Evolutionary conservation across 2,113 vertebrate genomes (phyloP), one percentile per base, ranked within the genome.

Genomic region (Periophthalmodon schlosseri): DNA sequence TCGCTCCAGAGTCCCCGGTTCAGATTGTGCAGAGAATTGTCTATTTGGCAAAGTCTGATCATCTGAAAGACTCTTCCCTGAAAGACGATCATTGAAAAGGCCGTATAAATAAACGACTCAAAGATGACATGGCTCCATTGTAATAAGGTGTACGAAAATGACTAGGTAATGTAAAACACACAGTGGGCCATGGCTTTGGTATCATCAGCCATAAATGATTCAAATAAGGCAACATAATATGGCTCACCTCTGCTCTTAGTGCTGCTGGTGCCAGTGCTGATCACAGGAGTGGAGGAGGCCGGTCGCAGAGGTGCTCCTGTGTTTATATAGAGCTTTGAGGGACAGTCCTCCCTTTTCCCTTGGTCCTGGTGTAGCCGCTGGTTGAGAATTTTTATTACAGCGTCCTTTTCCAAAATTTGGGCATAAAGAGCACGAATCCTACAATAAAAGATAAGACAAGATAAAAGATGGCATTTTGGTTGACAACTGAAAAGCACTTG

Each of bases 341-440:
- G 56, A 66, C 49, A 78, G 58, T 91, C 86, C 0, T 94, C 85
- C 71, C 90, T 91, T 74, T 92, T 93, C 70, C 90, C 93, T 24
- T 95, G 96, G 56, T 98, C 97, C 67, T 94, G 95, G 58, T 95
- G 94, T 0, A 96, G 95, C 44, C 97, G 95, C 83, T 99, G 97
- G 81, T 98, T 96, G 73, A 99, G 94, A 34, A 99, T 96, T 79
- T 99, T 99, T 85, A 99, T 99, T 81, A 98, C 93, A 0, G 97
- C 98, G 0, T 99, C 98, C 79, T 99, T 99, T 94, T 99, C 98
- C 80, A 99, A 87, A 83, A 99, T 97, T 86, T 98, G 97, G 57
- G 96, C 96, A 0, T 99, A 97, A 16, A 99, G 96, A 34, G 94
- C 95, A 72, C 97, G 96, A 67, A 99, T 95, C 86, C 97, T 98